Evolutionary conservation across 2,113 vertebrate genomes (phyloP).

Genomic region (Ageneiosus marmoratus): DNA sequence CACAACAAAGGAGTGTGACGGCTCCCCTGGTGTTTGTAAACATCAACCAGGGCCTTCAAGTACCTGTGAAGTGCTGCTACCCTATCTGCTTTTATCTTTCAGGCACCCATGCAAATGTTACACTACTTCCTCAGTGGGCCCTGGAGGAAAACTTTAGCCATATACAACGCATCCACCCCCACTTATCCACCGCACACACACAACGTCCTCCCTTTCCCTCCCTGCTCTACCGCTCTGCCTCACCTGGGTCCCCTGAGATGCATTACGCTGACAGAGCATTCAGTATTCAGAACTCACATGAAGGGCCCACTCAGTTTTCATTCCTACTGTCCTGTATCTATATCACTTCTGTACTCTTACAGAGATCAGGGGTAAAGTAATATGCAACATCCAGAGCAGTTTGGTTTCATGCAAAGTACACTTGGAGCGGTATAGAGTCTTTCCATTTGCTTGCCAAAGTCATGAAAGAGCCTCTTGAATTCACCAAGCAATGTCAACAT

Average conservation of each 20-base stretch:
- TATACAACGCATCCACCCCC: conserved; percentile 18
- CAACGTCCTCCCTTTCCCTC: conserved; percentile 4
- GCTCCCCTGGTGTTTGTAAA: conserved; percentile 39
- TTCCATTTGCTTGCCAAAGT: not conserved
- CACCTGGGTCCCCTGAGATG: conserved; percentile 2
- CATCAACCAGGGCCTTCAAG: conserved; percentile 52
- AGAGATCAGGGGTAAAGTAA: not conserved
- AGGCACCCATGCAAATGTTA: conserved; percentile 50
- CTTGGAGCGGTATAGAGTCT: not conserved
- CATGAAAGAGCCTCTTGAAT: conserved; percentile 31
- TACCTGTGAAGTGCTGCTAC: conserved; percentile 54
- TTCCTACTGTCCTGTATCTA: not conserved
- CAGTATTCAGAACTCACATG: not conserved
- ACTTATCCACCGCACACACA: conserved; percentile 15
- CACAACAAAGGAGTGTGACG: conserved; percentile 53
- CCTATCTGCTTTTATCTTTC: conserved; percentile 52
- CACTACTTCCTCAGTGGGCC: conserved; percentile 40
- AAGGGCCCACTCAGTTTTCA: not conserved
- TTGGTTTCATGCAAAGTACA: not conserved
- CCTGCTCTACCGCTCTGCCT: not conserved
- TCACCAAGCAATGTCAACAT: conserved; percentile 13
- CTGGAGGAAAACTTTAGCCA: conserved; percentile 28
- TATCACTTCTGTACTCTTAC: not conserved
- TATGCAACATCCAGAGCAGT: not conserved
- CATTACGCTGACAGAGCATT: not conserved